Conservation (phyloP, 2,797 vertebrate species). For the Halcyon badia region DNA sequence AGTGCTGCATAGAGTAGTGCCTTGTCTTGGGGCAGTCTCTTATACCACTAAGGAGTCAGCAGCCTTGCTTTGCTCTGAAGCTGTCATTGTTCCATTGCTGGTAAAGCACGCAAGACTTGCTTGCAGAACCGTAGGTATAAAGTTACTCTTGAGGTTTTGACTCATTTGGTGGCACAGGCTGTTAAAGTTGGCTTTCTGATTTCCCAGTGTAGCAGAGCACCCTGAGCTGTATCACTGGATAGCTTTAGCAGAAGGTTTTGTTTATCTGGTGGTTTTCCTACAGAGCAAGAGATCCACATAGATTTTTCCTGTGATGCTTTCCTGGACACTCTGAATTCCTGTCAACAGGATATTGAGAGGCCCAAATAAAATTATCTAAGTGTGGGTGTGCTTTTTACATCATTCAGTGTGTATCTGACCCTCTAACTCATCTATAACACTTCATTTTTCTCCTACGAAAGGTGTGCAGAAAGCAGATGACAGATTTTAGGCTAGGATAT, state of each 20-base stretch:
- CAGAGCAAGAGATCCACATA: not conserved
- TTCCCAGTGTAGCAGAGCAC: fast-evolving
- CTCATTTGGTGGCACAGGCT: constrained; percentile 18
- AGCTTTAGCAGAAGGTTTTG: constrained; percentile 2
- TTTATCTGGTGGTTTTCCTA: constrained; percentile 12
- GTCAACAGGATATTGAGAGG: not conserved
- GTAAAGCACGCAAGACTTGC: not conserved
- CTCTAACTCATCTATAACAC: not conserved
- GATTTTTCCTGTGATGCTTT: not conserved
- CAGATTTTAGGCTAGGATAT: not conserved
- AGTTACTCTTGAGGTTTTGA: constrained; percentile 36
- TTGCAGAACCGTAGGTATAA: not conserved
- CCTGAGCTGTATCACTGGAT: not conserved
- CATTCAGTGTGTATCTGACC: not conserved
- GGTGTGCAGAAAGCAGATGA: not conserved
- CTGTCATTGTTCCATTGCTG: not conserved
- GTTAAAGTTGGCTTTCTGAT: not conserved
- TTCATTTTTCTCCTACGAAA: not conserved
- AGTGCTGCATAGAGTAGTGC: not conserved
- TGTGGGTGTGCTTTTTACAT: not conserved
- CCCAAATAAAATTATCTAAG: not conserved
- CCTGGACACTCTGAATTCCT: not conserved
- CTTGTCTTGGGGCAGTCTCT: not conserved
- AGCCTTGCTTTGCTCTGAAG: not conserved
- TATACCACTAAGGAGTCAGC: not conserved